A percentile compares a stretch with the other conserved stretches of the same genome.
phyloP scores from a whole-genome alignment of 2,113 vertebrate species.

The Pelobates fuscus region DNA sequence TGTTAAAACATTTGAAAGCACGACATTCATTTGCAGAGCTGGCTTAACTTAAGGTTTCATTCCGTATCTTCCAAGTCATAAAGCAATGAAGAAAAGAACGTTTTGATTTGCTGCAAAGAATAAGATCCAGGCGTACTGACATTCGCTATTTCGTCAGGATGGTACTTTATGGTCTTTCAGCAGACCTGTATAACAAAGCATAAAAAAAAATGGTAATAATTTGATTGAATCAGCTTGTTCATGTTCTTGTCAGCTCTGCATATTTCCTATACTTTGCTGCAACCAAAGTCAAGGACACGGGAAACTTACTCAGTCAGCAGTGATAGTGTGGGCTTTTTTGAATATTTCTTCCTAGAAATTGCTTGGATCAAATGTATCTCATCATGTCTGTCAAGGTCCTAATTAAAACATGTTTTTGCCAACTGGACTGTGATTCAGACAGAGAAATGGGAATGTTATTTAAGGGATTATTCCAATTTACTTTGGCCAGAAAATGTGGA shows the following conservation, averaged over 20 bases:
- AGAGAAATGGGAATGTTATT: too few relatives aligned
- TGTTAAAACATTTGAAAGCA: conserved; percentile 2
- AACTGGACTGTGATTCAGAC: too few relatives aligned
- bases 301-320: conserved; percentile 28
- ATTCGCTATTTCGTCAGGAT: neutral
- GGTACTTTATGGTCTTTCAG: conserved; percentile 9
- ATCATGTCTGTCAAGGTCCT: neutral
- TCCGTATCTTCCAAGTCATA: neutral
- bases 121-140: neutral
- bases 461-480: too few relatives aligned
- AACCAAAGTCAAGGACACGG: conserved; percentile 32
- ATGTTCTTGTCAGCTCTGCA: conserved; percentile 30
- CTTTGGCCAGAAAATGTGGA: too few relatives aligned
- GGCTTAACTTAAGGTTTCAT: neutral
- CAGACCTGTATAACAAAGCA: conserved; percentile 18
- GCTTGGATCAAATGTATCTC: conserved; percentile 14
- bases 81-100: conserved; percentile 9
- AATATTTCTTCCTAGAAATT: conserved; percentile 2
- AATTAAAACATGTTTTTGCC: neutral
- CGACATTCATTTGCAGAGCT: conserved; percentile 14
- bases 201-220: conserved; percentile 28
- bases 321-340: neutral
- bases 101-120: conserved; percentile 16
- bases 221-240: conserved; percentile 39
- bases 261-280: conserved; percentile 22